A percentile compares a stretch with the other conserved stretches of the same genome.
phyloP scores from a whole-genome alignment of 2,113 vertebrate species.

The Python bivittatus region DNA sequence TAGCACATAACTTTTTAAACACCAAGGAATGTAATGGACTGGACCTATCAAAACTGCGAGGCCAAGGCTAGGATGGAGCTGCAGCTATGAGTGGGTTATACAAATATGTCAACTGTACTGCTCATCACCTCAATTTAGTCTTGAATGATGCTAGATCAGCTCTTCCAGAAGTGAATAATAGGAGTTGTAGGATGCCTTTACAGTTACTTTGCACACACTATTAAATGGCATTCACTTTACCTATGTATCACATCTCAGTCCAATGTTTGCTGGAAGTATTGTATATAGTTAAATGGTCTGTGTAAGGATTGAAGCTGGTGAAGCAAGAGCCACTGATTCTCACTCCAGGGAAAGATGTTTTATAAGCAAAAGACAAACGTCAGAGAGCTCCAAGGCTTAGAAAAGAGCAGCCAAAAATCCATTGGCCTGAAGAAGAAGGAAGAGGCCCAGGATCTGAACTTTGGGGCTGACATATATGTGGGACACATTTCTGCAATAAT shows the following conservation, averaged over 20 bases:
- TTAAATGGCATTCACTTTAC: neutral
- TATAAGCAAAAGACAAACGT: neutral
- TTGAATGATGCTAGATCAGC: neutral
- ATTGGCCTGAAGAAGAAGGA: neutral
- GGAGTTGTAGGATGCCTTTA: neutral
- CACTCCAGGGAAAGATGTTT: neutral
- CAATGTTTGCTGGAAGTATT: neutral
- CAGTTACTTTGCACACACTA: neutral
- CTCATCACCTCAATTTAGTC: neutral
- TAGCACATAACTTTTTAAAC: neutral
- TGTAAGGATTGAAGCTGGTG: neutral
- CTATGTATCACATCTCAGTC: neutral
- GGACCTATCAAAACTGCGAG: neutral
- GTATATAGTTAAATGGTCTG: neutral
- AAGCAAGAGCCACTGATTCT: neutral
- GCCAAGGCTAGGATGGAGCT: neutral
- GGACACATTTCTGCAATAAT: neutral
- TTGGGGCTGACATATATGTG: neutral
- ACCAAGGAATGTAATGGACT: neutral
- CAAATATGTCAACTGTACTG: neutral
- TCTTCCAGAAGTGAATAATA: neutral
- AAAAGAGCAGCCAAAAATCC: neutral
- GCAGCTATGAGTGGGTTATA: neutral
- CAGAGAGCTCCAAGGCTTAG: neutral
- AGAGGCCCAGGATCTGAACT: neutral